These are phyloP conservation scores for Plutomurus gul DNA, from an alignment of 1,140 invertebrate species.

Conservation along the genomic window DNA sequence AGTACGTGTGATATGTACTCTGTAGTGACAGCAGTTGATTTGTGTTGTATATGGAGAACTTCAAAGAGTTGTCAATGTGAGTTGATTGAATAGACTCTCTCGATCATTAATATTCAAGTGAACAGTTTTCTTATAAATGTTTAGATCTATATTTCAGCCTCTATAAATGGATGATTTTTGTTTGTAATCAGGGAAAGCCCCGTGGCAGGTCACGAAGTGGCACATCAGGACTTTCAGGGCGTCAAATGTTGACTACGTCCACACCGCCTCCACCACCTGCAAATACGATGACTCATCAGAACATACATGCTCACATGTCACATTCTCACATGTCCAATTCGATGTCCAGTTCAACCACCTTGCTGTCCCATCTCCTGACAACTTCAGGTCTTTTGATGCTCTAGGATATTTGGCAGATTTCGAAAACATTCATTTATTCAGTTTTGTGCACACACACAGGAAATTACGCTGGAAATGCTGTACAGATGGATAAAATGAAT, in stretches of 20 bases:
- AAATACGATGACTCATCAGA: constrained; percentile 25
- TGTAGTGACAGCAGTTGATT: background rate
- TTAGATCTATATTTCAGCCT: too few relatives aligned
- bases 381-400: constrained; percentile 9
- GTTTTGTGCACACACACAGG: too few relatives aligned
- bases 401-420: background rate
- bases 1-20: background rate
- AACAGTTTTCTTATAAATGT: background rate
- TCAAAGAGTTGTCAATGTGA: too few relatives aligned
- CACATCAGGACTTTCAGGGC: constrained; percentile 28
- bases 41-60: too few relatives aligned
- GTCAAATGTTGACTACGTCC: background rate
- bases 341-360: constrained; percentile 38
- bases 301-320: constrained; percentile 6
- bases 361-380: constrained; percentile 45
- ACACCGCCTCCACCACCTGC: constrained; percentile 22
- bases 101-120: background rate
- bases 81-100: too few relatives aligned
- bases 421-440: too few relatives aligned
- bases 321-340: constrained; percentile 25
- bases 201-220: constrained; percentile 40
- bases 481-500: background rate
- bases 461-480: background rate
- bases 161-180: background rate
- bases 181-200: constrained; percentile 43